Base-by-base conservation (phyloP, 2,888 invertebrate genomes). In the Thereva unica region DNA sequence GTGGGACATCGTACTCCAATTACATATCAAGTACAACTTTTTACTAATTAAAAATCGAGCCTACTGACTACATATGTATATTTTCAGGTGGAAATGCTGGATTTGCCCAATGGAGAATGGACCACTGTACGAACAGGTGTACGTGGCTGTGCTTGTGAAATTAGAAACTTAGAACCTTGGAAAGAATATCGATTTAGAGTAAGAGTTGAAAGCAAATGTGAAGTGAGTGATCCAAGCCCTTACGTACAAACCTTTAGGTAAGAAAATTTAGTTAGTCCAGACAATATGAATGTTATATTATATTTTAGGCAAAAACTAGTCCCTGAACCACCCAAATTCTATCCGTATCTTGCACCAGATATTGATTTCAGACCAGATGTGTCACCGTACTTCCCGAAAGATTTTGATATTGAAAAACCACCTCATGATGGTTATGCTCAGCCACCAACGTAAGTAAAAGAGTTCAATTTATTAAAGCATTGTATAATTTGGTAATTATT, bases 171-270 rank as follows among this genome's bases (percentile, higher is more conserved):
- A 71, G 91, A 93, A 76, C 95, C 97, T 1, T 93, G 93, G 83
- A 86, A 92, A 71, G 97, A 97, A 82, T 99, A 99, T 83, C 91
- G 92, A 79, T 96, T 97, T 85, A 86, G 99, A 68, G 88, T 98
- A 45, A 86, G 97, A 44, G 98, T 98, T 3, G 97, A 97, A 79
- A 99, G 98, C 83, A 93, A 94, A 78, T 95, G 92, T 78, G 98
- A 98, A 50, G 88, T 96, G 71, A 95, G 95, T 80, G 97, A 98
- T 78, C 97, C 98, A 0, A 96, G 96, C 66, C 96, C 97, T 1
- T 91, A 89, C 76, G 92, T 93, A 2, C 85, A 89, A 74, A 94
- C 95, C 0, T 89, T 90, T 76, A 78, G 79, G 79, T 78, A 67
- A 66, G 2, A 5, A 12, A 2, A 0, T 45, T n/a, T 4, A 35